These are phyloP conservation scores for Papilio machaon DNA, from an alignment of 1,140 invertebrate species.

Conservation along the genomic window DNA sequence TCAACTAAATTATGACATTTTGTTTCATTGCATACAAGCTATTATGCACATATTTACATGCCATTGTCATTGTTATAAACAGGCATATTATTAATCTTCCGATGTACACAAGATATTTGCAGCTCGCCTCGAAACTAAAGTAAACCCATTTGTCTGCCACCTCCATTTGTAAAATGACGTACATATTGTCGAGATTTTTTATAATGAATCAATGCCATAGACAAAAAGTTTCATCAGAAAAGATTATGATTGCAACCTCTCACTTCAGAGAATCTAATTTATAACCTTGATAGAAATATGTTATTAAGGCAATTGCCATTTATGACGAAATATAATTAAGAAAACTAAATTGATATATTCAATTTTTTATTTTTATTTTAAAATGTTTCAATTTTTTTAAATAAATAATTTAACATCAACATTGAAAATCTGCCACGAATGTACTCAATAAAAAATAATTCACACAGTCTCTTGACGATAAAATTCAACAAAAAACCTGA, in stretches of 20 bases:
- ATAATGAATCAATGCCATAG: background rate
- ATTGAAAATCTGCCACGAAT: background rate
- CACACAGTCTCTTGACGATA: no score
- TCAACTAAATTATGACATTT: no score
- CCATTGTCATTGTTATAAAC: no score
- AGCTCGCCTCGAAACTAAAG: background rate
- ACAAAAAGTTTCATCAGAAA: background rate
- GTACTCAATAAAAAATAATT: no score
- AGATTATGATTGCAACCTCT: background rate
- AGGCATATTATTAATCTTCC: no score
- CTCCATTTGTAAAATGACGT: background rate
- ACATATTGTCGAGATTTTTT: background rate
- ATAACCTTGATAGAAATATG: background rate
- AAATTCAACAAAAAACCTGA: background rate
- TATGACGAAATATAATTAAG: background rate
- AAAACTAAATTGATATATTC: background rate
- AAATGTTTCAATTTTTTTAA: background rate
- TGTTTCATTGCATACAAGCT: no score
- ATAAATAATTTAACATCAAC: background rate
- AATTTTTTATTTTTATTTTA: background rate
- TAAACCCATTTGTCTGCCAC: no score
- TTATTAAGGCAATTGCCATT: background rate
- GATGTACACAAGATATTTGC: no score
- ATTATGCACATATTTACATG: no score
- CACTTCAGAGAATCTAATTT: background rate